Percentiles rank a stretch among this genome's conserved stretches.
Evolutionary conservation across 2,797 vertebrate species (phyloP).

Genomic region (Sebastes iracundus): DNA sequence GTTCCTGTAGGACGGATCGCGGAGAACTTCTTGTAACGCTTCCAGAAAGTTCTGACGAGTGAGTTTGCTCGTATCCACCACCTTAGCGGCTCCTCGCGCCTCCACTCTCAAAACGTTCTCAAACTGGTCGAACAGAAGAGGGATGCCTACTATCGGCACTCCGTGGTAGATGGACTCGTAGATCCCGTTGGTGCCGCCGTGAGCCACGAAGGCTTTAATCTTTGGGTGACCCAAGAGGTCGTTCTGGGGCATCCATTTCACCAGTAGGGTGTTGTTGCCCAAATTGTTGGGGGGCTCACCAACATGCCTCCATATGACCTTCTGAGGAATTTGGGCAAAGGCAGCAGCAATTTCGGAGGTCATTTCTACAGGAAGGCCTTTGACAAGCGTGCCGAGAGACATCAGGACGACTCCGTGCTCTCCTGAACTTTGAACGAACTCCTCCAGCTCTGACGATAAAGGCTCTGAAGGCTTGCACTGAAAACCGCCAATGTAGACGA

Average conservation of each 20-base stretch:
- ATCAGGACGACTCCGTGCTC: slow-evolving; percentile 84
- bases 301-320: slow-evolving; percentile 80
- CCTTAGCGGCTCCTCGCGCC: slow-evolving; percentile 70
- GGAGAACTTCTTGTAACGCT: slow-evolving; percentile 68
- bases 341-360: slow-evolving; percentile 78
- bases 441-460: slow-evolving; percentile 76
- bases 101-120: slow-evolving; percentile 79
- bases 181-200: slow-evolving; percentile 79
- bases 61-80: slow-evolving; percentile 62
- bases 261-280: slow-evolving; percentile 79
- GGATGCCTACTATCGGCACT: slow-evolving; percentile 76
- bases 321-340: slow-evolving; percentile 81
- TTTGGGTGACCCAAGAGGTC: slow-evolving; percentile 82
- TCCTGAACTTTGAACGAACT: slow-evolving; percentile 81
- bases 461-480: slow-evolving; percentile 78
- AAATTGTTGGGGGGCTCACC: slow-evolving; percentile 73
- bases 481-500: slow-evolving; percentile 83
- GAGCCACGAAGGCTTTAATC: slow-evolving; percentile 76
- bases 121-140: slow-evolving; percentile 81
- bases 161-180: slow-evolving; percentile 83
- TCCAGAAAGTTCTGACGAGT: slow-evolving; percentile 67
- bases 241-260: slow-evolving; percentile 82
- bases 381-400: slow-evolving; percentile 78
- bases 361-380: slow-evolving; percentile 73
- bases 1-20: slow-evolving; percentile 70